Percentiles rank a stretch among this genome's conserved stretches.
phyloP scores from a whole-genome alignment of 2,797 vertebrate species.

The Acanthornis magna region DNA sequence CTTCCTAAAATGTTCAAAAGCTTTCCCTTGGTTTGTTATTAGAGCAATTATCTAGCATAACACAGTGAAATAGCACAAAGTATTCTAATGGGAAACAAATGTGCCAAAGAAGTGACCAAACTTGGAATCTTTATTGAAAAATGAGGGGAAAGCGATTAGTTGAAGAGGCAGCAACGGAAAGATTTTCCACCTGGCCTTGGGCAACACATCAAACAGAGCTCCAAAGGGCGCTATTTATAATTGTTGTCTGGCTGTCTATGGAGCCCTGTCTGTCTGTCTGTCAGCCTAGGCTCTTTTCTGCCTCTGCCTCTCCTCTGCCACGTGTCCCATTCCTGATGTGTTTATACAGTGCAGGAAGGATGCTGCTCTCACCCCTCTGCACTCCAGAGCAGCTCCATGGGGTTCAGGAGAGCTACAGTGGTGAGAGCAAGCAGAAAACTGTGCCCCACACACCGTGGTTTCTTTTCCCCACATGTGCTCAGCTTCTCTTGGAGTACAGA shows the following conservation, averaged over 20 bases:
- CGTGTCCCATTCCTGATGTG: neutral
- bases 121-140: constrained; percentile 78
- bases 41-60: constrained; percentile 86
- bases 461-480: neutral
- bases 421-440: neutral
- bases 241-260: constrained; percentile 70
- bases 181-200: constrained; percentile 82
- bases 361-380: neutral
- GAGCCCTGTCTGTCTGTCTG: constrained; percentile 29
- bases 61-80: constrained; percentile 74
- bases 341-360: neutral
- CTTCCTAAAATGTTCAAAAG: constrained; percentile 84
- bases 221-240: constrained; percentile 78
- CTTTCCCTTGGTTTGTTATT: constrained; percentile 84
- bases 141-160: constrained; percentile 76
- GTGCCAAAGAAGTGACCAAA: constrained; percentile 67
- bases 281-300: neutral
- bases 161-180: constrained; percentile 73
- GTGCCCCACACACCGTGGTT: neutral
- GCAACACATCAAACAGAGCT: constrained; percentile 77
- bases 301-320: neutral
- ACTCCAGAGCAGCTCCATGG: neutral
- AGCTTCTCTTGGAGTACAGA: neutral
- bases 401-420: neutral
- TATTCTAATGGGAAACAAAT: constrained; percentile 85